A percentile compares a stretch with the other conserved stretches of the same genome.
Conservation (phyloP, 2,797 vertebrate genomes). For the Macropodus opercularis region DNA sequence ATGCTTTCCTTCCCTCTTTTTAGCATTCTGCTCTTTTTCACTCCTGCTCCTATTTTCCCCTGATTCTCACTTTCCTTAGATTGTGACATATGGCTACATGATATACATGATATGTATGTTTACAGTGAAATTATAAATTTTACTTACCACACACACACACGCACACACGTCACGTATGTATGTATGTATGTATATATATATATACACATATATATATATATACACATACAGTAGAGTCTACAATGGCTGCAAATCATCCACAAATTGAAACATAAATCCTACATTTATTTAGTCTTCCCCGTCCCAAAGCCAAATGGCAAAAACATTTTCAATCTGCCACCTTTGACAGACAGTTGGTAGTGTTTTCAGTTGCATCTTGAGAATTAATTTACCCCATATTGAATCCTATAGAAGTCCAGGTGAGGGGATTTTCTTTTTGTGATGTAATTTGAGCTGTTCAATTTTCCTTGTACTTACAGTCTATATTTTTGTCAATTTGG, state of each 20-base stretch:
- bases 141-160: slow-evolving; percentile 53
- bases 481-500: slow-evolving; percentile 86
- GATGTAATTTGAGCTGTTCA: slow-evolving; percentile 83
- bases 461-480: slow-evolving; percentile 85
- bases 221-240: slow-evolving; percentile 18
- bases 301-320: slow-evolving; percentile 62
- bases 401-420: slow-evolving; percentile 82
- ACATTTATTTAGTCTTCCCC: slow-evolving; percentile 62
- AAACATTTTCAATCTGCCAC: slow-evolving; percentile 69
- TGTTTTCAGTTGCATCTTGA: slow-evolving; percentile 70
- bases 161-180: no score
- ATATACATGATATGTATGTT: slow-evolving; percentile 54
- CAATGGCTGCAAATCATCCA: slow-evolving; percentile 50
- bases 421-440: slow-evolving; percentile 77
- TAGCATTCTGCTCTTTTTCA: slow-evolving; percentile 52
- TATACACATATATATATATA: no score
- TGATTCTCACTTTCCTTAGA: slow-evolving; percentile 38
- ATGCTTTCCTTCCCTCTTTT: slow-evolving; percentile 71
- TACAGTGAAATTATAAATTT: slow-evolving; percentile 52
- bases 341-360: slow-evolving; percentile 74
- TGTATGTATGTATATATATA: no score
- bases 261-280: slow-evolving; percentile 65
- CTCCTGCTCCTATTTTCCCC: slow-evolving; percentile 44
- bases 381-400: slow-evolving; percentile 83
- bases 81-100: slow-evolving; percentile 31